Percentiles rank a stretch among this genome's conserved stretches.
Evolutionary conservation across 1,140 invertebrate species (phyloP).

Genomic region (Coelopa frigida): DNA sequence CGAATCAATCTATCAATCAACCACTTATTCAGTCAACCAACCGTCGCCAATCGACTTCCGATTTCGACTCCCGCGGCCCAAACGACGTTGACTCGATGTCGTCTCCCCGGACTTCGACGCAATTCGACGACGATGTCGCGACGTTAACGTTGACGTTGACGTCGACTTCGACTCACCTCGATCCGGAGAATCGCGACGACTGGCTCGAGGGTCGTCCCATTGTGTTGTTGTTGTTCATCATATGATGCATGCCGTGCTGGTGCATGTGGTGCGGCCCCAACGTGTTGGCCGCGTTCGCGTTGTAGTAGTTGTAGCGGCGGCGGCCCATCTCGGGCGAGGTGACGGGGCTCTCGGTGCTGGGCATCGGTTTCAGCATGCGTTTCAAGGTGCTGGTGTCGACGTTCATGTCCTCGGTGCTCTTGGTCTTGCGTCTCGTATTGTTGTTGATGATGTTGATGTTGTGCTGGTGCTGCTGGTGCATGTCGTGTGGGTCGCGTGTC

Average conservation of each 20-base stretch:
- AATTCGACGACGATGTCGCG: no score
- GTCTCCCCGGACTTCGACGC: no score
- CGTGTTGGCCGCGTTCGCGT: conserved; percentile 47
- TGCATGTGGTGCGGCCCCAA: conserved; percentile 47
- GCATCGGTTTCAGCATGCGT: conserved; percentile 88
- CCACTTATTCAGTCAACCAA: no score
- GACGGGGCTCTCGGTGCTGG: conserved; percentile 75
- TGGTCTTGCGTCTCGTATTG: conserved; percentile 69
- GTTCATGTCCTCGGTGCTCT: conserved; percentile 85
- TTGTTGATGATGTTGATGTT: conserved; percentile 61
- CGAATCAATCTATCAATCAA: no score
- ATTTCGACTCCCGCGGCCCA: no score
- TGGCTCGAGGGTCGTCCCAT: conserved; percentile 34
- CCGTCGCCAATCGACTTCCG: no score
- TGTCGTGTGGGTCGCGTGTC: conserved; percentile 45
- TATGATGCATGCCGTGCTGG: conserved; percentile 45
- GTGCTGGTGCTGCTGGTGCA: conserved; percentile 48
- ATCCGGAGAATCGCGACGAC: conserved; percentile 46
- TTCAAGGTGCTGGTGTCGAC: conserved; percentile 85
- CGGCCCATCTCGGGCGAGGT: conserved; percentile 82
- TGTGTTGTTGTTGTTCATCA: conserved; percentile 46
- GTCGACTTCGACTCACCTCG: conserved; percentile 35
- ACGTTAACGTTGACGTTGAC: no score
- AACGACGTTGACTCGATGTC: no score
- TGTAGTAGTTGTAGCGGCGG: conserved; percentile 55